Conservation (phyloP, 2,113 vertebrate genomes). For the Oncorhynchus gorbuscha region DNA sequence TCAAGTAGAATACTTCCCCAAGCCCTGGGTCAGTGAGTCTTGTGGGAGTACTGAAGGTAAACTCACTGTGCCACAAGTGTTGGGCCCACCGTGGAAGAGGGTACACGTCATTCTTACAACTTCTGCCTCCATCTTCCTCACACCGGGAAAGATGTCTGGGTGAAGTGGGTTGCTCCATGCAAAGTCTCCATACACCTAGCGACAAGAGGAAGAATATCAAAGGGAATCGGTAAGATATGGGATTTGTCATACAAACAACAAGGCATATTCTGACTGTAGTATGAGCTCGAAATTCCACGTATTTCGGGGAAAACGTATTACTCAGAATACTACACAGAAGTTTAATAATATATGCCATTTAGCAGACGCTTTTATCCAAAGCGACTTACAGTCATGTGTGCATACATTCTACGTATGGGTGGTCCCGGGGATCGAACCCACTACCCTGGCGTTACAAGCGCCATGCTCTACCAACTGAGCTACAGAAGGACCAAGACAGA, state of each 20-base stretch:
- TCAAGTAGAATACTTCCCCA: neutral
- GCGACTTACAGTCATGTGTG: no score
- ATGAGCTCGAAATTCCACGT: neutral
- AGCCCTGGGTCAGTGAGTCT: neutral
- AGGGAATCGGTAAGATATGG: neutral
- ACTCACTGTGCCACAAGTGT: constrained; percentile 91
- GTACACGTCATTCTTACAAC: constrained; percentile 88
- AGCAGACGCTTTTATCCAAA: no score
- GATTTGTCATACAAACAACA: neutral
- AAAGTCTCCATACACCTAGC: constrained; percentile 93
- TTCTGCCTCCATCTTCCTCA: constrained; percentile 97
- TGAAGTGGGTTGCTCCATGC: constrained; percentile 97
- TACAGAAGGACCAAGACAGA: no score
- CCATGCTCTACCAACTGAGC: no score
- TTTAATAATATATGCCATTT: no score
- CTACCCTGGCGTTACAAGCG: no score
- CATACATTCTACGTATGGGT: no score
- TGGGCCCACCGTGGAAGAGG: constrained; percentile 86
- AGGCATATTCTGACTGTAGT: neutral
- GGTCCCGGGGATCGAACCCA: no score
- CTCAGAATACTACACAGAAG: neutral
- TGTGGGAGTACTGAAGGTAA: neutral
- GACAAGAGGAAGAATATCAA: constrained; percentile 19
- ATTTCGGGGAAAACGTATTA: neutral
- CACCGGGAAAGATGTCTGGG: constrained; percentile 93